Evolutionary conservation across 1,140 invertebrate species (phyloP), one percentile per base, ranked within the genome.

Genomic region (Drosophila lini): DNA sequence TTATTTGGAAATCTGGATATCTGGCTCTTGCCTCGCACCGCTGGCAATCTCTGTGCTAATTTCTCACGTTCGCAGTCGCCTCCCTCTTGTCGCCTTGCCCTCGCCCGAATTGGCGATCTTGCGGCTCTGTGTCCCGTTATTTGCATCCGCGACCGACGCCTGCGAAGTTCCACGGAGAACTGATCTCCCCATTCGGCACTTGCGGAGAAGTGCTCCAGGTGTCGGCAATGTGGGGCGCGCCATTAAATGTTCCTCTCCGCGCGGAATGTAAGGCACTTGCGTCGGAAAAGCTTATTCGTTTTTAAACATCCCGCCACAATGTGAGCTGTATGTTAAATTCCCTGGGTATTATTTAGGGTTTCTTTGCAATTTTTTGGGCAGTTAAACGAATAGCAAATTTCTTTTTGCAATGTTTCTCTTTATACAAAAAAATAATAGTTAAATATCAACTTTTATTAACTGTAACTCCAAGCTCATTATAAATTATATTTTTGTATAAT

Each of bases 1-100:
- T 90, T 90, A 90, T 84, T 89, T 89, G 56, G 38, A 71, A 57
- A 57, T 55, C 44, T 41, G 58, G 53, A 83, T 80, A 77, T 82
- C 71, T 78, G 69, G 70, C 67, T 69, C 60, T 70, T 75, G 80
- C 68, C 19, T 48, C 65, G 59, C 71, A 78, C 69, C 65, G 22
- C 42, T 62, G 62, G 53, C 31, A 68, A 53, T 83, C 53, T 58
- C 56, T 52, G 60, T 84, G 84, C 78, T 63, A 90, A 79, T 81
- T 84, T 53, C 78, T 55, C 67, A 60, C 58, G 28, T 60, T 60
- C 47, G 16, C 52, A n/a, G 31, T 31, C 41, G 31, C 32, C 22
- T 38, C 31, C 42, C 56, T 22, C 19, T 28, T 9, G 25, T 5
- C 31, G 10, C 36, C 34, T 55, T 40, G 42, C 16, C 15, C 44